Percentiles rank a stretch among this genome's conserved stretches.
Conservation (phyloP, 2,113 vertebrate genomes). For the Antennarius striatus region DNA sequence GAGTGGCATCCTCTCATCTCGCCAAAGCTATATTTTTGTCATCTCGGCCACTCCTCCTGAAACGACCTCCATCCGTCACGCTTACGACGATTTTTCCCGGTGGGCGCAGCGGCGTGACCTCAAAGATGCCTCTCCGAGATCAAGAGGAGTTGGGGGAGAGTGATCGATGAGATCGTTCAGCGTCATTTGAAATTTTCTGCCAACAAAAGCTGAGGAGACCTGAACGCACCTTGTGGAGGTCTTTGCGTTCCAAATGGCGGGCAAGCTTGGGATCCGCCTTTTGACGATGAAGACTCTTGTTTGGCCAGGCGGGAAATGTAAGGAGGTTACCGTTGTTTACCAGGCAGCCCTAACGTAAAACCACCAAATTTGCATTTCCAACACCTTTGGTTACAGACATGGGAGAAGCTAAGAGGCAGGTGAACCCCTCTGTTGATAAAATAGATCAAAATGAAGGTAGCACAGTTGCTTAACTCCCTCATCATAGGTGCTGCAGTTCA, state of each 20-base stretch:
- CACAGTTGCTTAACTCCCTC: slow-evolving; percentile 30
- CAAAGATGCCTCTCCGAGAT: too few relatives aligned
- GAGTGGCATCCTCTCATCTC: slow-evolving; percentile 50
- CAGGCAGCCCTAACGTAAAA: too few relatives aligned
- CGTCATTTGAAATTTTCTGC: too few relatives aligned
- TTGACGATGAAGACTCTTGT: slow-evolving; percentile 73
- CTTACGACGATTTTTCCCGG: too few relatives aligned
- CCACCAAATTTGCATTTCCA: background rate
- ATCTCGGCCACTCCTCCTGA: slow-evolving; percentile 29
- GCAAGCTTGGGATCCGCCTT: slow-evolving; percentile 47
- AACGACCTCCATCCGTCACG: slow-evolving; percentile 51
- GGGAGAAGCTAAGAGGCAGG: slow-evolving; percentile 25
- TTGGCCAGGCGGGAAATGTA: slow-evolving; percentile 69
- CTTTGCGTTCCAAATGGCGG: too few relatives aligned
- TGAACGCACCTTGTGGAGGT: too few relatives aligned
- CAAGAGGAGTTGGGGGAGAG: too few relatives aligned
- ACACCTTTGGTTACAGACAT: background rate
- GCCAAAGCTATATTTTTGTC: slow-evolving; percentile 47
- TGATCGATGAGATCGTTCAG: too few relatives aligned
- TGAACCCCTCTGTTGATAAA: slow-evolving; percentile 18
- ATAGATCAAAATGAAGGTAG: background rate
- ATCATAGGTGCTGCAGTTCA: background rate
- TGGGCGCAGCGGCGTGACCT: too few relatives aligned
- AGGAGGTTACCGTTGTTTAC: slow-evolving; percentile 61
- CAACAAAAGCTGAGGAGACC: too few relatives aligned